phyloP scores from a whole-genome alignment of 2,113 vertebrate species.

The Corvus hawaiiensis region DNA sequence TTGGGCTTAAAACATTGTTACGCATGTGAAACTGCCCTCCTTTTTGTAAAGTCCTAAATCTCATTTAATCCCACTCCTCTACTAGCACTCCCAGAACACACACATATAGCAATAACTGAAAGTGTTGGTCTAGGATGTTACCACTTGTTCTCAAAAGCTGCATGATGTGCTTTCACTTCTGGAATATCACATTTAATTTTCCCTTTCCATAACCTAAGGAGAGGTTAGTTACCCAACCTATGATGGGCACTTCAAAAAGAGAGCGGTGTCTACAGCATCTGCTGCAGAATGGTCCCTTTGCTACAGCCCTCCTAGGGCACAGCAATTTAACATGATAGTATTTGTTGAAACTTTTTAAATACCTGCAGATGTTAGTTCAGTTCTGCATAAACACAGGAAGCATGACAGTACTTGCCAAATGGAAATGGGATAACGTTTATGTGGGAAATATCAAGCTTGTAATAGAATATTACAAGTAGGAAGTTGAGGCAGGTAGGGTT shows the following conservation, averaged over 20 bases:
- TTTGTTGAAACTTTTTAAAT: constrained; percentile 2
- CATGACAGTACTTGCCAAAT: not conserved
- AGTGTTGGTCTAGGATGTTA: not conserved
- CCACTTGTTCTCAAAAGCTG: not conserved
- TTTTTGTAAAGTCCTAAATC: not conserved
- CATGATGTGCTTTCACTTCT: not conserved
- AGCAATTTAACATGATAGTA: not conserved
- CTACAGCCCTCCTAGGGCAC: not conserved
- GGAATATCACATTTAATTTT: not conserved
- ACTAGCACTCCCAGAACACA: not conserved
- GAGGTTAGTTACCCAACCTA: not conserved
- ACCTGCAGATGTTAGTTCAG: constrained; percentile 36
- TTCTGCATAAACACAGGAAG: constrained; percentile 31
- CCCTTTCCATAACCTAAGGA: not conserved
- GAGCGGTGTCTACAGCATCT: not conserved
- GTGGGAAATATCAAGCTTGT: not conserved
- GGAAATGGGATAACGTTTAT: constrained; percentile 1
- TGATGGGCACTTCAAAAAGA: not conserved
- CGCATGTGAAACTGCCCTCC: not conserved
- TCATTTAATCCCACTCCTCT: not conserved
- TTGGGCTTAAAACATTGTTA: not conserved
- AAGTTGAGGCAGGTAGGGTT: not conserved
- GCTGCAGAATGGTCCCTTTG: not conserved
- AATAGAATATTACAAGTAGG: not conserved
- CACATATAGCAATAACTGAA: fast-evolving